These are phyloP conservation scores for Tympanoctomys barrerae DNA, from an alignment of 2,797 vertebrate genomes.

Conservation along the genomic window DNA sequence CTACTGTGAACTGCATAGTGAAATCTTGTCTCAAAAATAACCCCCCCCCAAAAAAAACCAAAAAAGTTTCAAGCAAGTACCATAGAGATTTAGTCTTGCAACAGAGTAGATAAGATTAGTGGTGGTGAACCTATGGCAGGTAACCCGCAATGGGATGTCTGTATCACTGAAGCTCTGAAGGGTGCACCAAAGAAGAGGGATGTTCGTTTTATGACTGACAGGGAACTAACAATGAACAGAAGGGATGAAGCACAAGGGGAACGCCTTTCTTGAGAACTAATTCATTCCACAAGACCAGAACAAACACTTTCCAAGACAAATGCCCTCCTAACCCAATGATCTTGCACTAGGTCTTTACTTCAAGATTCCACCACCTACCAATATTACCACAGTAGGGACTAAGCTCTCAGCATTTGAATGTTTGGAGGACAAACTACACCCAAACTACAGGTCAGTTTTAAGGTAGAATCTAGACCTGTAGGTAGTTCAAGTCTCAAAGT, in stretches of 20 bases:
- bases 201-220: neutral
- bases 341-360: neutral
- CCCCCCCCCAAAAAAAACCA: too few relatives aligned
- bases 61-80: neutral
- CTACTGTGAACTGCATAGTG: neutral
- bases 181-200: neutral
- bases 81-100: neutral
- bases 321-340: neutral
- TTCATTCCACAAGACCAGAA: neutral
- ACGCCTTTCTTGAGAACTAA: neutral
- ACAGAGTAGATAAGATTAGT: neutral
- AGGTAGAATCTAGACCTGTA: constrained; percentile 27
- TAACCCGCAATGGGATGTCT: neutral
- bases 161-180: neutral
- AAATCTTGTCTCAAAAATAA: neutral
- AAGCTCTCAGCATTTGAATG: neutral
- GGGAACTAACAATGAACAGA: neutral
- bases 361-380: neutral
- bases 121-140: neutral
- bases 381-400: neutral
- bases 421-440: neutral
- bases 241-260: neutral
- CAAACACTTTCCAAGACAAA: neutral
- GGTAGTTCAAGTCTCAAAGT: constrained; percentile 42
- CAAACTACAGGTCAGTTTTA: neutral